Evolutionary conservation across 92 coral and sea anemone species (phyloP).

Genomic region (Ricordea florida): DNA sequence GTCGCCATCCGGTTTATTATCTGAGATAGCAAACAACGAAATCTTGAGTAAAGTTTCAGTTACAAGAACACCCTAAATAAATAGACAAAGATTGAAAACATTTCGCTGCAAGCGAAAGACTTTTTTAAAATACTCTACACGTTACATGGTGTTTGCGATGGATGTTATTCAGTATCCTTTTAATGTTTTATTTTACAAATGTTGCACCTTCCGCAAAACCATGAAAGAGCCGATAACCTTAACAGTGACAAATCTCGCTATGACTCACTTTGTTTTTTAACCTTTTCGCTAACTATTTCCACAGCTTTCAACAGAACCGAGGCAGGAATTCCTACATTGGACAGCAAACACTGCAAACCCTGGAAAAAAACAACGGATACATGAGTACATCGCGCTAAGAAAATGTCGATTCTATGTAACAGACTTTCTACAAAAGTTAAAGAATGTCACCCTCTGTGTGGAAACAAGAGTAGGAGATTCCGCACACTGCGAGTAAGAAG

Average conservation of each 20-base stretch:
- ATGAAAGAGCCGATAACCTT: no score
- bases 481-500: no score
- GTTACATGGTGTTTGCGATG: no score
- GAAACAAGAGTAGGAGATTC: no score
- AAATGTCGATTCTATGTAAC: no score
- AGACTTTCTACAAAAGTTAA: no score
- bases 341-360: slow-evolving; percentile 93
- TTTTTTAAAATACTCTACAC: no score
- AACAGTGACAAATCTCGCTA: no score
- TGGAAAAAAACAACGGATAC: not conserved
- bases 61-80: not conserved
- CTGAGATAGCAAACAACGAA: not conserved
- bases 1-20: slow-evolving; percentile 50
- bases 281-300: slow-evolving; percentile 53
- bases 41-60: not conserved
- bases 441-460: no score
- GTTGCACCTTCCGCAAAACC: no score
- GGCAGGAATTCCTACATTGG: slow-evolving; percentile 87
- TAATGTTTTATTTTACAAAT: no score
- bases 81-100: not conserved
- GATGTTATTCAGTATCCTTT: no score
- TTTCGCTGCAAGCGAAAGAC: not conserved
- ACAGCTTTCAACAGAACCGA: slow-evolving; percentile 76
- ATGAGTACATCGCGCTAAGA: not conserved
- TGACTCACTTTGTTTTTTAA: slow-evolving; percentile 70